Evolutionary conservation across 1,140 invertebrate species (phyloP).

Genomic region (Vollenhovia emeryi): DNA sequence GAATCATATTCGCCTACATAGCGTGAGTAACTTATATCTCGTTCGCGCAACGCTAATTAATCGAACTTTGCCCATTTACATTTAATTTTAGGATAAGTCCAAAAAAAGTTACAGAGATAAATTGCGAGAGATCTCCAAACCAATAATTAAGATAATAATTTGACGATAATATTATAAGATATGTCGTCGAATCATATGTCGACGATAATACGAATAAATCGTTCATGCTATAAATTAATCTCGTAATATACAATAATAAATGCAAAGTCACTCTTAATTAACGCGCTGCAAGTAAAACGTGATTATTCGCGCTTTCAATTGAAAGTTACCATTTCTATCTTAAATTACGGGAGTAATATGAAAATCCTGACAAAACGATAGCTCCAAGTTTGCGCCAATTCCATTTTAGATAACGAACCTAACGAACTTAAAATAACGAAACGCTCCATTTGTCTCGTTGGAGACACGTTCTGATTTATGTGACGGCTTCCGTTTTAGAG

Average conservation of each 20-base stretch:
- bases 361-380: conserved; percentile 1
- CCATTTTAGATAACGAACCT: conserved; percentile 20
- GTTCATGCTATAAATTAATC: conserved; percentile 13
- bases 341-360: background rate
- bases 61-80: no score
- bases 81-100: conserved; percentile 2
- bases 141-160: background rate
- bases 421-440: conserved; percentile 33
- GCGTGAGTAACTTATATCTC: background rate
- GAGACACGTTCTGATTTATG: background rate
- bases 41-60: background rate
- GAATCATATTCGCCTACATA: background rate
- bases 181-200: no score
- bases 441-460: conserved; percentile 39
- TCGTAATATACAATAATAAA: background rate
- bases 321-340: background rate
- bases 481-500: background rate
- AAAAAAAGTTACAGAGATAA: background rate
- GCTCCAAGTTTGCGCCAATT: conserved; percentile 19
- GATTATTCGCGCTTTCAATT: conserved; percentile 7
- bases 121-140: background rate
- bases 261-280: background rate
- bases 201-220: no score
- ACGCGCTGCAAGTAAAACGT: background rate
- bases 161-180: no score